Percentiles rank a stretch among this genome's conserved stretches.
These are phyloP conservation scores for Muschampia staudingeri DNA, from an alignment of 2,888 invertebrate genomes.

Conservation along the genomic window DNA sequence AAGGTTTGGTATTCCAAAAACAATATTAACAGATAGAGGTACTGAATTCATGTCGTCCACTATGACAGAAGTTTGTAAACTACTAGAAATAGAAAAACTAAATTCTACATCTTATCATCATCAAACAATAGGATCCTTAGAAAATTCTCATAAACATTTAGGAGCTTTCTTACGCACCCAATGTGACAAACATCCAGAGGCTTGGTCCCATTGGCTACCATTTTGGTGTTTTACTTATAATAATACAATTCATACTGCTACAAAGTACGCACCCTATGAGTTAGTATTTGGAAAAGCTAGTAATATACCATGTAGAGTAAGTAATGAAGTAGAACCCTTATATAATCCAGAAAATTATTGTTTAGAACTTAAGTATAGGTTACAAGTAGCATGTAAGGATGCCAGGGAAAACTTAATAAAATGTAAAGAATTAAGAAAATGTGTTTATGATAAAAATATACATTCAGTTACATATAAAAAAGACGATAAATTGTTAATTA, in stretches of 20 bases:
- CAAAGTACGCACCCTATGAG: background rate
- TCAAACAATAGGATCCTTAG: no score
- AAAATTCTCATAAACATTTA: background rate
- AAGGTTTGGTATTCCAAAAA: background rate
- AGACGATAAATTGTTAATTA: background rate
- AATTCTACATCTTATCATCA: background rate
- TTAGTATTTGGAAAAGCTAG: background rate
- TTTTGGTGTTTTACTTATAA: slow-evolving; percentile 3
- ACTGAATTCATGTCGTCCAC: background rate
- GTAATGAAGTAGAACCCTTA: background rate
- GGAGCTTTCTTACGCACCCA: background rate
- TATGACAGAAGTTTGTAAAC: background rate
- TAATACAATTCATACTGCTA: background rate
- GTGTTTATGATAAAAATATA: background rate
- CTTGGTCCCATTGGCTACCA: background rate
- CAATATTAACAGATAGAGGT: background rate
- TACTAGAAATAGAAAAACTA: background rate
- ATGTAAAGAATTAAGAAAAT: background rate
- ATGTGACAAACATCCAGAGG: slow-evolving; percentile 1
- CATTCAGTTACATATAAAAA: background rate
- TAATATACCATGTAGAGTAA: background rate
- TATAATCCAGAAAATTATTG: background rate
- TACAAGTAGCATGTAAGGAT: background rate
- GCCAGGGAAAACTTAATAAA: background rate
- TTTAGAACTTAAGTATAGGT: background rate